phyloP scores from a whole-genome alignment of 2,888 invertebrate genomes.

The Quadriops clusia region DNA sequence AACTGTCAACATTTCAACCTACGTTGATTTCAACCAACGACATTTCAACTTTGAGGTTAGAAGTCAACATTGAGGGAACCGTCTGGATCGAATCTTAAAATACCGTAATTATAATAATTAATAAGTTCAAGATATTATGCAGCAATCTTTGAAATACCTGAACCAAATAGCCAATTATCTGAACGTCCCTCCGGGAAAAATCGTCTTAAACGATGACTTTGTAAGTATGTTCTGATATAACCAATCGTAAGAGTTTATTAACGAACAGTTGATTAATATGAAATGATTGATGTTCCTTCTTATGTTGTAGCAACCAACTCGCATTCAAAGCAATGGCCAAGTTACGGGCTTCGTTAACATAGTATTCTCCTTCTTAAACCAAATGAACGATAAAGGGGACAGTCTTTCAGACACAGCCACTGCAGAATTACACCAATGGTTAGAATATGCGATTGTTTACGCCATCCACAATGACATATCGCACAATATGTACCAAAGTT shows the following conservation, averaged over 20 bases:
- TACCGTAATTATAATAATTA: too few relatives aligned
- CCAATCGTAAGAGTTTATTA: too few relatives aligned
- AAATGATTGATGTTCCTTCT: background rate
- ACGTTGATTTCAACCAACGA: too few relatives aligned
- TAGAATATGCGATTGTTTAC: conserved; percentile 31
- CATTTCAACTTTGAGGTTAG: too few relatives aligned
- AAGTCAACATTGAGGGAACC: too few relatives aligned
- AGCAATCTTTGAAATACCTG: conserved; percentile 13
- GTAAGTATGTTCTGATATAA: too few relatives aligned
- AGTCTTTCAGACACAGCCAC: conserved; percentile 22
- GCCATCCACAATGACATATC: conserved; percentile 12
- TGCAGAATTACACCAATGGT: conserved; percentile 31
- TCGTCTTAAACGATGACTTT: conserved; percentile 17
- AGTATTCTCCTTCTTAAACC: conserved; percentile 24
- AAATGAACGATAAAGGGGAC: conserved; percentile 19
- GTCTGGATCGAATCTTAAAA: too few relatives aligned
- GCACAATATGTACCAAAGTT: conserved; percentile 20
- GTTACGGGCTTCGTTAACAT: conserved; percentile 27
- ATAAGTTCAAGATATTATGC: too few relatives aligned
- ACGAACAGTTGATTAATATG: conserved; percentile 4
- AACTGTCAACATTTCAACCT: too few relatives aligned
- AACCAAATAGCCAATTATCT: conserved; percentile 21
- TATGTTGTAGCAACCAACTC: conserved; percentile 21
- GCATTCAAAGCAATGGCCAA: conserved; percentile 20
- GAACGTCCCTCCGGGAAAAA: conserved; percentile 19